These are phyloP conservation scores for Deroplatys truncata DNA, from an alignment of 2,888 invertebrate genomes.

Conservation along the genomic window DNA sequence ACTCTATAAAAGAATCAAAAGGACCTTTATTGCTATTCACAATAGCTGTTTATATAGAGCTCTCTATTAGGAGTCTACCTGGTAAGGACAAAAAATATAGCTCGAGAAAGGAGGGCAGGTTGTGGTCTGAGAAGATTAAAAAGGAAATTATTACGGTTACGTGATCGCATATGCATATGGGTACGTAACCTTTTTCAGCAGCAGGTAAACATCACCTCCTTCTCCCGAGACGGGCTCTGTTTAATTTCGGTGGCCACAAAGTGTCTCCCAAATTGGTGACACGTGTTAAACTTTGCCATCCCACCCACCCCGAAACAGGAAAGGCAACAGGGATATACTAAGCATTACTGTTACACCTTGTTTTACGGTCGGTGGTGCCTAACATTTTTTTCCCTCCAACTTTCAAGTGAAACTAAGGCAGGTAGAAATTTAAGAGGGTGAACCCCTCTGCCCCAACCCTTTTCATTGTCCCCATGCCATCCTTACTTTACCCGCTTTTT, in stretches of 20 bases:
- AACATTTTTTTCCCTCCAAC: neutral
- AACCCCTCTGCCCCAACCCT: neutral
- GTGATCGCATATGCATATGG: neutral
- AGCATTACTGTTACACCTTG: neutral
- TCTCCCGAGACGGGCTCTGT: neutral
- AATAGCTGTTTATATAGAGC: neutral
- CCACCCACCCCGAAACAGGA: neutral
- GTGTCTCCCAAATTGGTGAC: conserved; percentile 7
- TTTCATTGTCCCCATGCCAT: neutral
- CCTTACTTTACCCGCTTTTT: neutral
- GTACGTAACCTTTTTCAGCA: neutral
- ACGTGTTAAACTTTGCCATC: neutral
- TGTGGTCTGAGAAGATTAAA: neutral
- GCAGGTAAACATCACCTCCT: neutral
- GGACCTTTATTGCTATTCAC: neutral
- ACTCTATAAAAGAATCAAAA: neutral
- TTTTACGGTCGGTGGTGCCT: neutral
- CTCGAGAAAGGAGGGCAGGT: neutral
- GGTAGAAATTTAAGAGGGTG: conserved; percentile 12
- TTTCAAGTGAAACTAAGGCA: neutral
- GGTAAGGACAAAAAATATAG: neutral
- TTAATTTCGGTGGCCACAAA: conserved; percentile 9
- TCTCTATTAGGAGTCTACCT: neutral
- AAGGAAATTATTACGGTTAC: neutral
- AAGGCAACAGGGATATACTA: neutral